Evolutionary conservation across 2,797 vertebrate genomes (phyloP).

Genomic region (Enteromius anoplus): DNA sequence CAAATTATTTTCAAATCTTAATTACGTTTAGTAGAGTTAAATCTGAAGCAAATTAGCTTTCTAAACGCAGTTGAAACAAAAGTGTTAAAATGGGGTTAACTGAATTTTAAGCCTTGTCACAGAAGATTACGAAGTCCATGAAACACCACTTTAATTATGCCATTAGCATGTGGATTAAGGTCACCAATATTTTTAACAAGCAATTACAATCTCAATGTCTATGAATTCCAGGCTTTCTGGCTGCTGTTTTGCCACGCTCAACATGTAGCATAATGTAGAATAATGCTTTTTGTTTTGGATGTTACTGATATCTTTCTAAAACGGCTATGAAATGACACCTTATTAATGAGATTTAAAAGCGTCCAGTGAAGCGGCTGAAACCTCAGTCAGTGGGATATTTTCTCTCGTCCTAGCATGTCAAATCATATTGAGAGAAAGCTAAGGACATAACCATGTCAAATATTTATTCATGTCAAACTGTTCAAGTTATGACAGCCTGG

Average conservation of each 20-base stretch:
- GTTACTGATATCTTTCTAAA: neutral
- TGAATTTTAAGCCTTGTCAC: conserved; percentile 82
- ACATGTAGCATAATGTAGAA: conserved; percentile 17
- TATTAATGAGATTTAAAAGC: neutral
- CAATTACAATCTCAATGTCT: conserved; percentile 74
- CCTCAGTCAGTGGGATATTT: conserved; percentile 2
- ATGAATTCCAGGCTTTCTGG: conserved; percentile 70
- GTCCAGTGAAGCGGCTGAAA: neutral
- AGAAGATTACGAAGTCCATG: conserved; percentile 78
- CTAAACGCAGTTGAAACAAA: conserved; percentile 78
- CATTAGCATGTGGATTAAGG: conserved; percentile 81
- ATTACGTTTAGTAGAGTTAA: conserved; percentile 72
- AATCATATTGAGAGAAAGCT: conserved; percentile 38
- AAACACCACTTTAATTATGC: conserved; percentile 81
- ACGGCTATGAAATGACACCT: neutral
- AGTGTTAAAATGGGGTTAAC: conserved; percentile 82
- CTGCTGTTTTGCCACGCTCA: conserved; percentile 63
- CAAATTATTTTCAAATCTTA: conserved; percentile 66
- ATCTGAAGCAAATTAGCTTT: conserved; percentile 78
- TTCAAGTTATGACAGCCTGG: conserved; percentile 12
- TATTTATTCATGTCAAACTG: conserved; percentile 17
- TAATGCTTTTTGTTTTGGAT: neutral
- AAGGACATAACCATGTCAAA: conserved; percentile 33
- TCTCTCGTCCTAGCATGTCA: conserved; percentile 31
- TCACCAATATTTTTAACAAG: conserved; percentile 73